Base-by-base conservation (phyloP, 1,140 invertebrate species). In the Euura saliciscinereae region DNA sequence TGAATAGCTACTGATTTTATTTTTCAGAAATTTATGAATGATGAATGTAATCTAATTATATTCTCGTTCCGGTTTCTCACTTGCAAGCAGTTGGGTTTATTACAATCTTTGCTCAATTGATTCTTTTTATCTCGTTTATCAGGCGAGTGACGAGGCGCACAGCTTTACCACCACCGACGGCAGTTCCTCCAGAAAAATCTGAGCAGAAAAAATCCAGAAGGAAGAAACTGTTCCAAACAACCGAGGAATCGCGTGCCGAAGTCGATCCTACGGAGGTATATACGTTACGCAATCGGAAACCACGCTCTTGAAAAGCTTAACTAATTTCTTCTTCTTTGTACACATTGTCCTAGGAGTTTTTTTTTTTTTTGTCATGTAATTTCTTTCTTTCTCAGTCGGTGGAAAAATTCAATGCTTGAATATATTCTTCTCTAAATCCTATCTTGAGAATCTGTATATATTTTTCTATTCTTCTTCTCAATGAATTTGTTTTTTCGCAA, bases 181-280 rank as follows among this genome's bases (percentile, higher is more conserved):
- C 59, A 4, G 6, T 59, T 3, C 13, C 43, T 10, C 71, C 74
- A 2, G 78, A 77, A 5, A 28, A 28, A 28, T 28, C 75, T 4
- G 13, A 78, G 70, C 45, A 76, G 66, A 7, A 74, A 11, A 65
- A 75, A 70, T 7, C 79, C 8, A 59, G 81, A 51, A 81, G 68
- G 42, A 84, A 82, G 59, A 83, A 81, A 64, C 66, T 84, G 11
- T 84, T 77, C 6, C n/a, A 64, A 0, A 65, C 67, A 6, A 59
- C 66, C 0, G 78, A 83, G 28, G 81, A 82, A 6, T 77, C 76
- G 2, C 76, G 74, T 11, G 67, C 77, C 13, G 83, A 84, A 43
- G 65, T 84, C 13, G 80, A 81, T 7, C 74, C 69, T 45, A 0
- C 43, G 0, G 77, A 82, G 28, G 80, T 79, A 75, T 73, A 28